Evolutionary conservation across 92 coral and sea anemone species (phyloP).

Genomic region (Palythoa grandis): DNA sequence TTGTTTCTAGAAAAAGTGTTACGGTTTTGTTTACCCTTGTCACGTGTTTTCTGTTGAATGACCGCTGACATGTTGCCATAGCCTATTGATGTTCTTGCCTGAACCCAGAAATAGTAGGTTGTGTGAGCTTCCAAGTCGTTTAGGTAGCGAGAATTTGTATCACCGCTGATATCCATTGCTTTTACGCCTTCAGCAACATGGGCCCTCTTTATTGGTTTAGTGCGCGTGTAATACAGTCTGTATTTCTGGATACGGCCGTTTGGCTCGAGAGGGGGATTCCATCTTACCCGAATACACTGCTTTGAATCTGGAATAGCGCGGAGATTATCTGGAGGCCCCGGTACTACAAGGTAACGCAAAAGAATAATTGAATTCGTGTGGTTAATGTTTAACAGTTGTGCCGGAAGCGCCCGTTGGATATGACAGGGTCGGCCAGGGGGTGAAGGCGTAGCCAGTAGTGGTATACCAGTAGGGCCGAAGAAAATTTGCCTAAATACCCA

Average conservation of each 20-base stretch:
- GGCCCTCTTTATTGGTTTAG: constrained; percentile 46
- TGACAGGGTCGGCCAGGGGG: too few species aligned
- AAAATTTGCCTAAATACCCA: too few species aligned
- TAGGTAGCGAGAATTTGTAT: constrained; percentile 63
- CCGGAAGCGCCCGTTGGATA: too few species aligned
- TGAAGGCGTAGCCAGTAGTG: too few species aligned
- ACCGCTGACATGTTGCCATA: constrained; percentile 76
- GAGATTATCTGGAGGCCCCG: constrained; percentile 87
- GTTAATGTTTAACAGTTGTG: too few species aligned
- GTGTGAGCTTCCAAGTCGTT: constrained; percentile 66
- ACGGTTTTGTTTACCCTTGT: constrained; percentile 59
- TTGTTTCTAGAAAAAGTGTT: background rate
- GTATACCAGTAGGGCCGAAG: too few species aligned
- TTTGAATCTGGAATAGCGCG: constrained; percentile 86
- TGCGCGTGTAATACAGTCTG: constrained; percentile 68
- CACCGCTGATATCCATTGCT: constrained; percentile 46
- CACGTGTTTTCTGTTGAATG: constrained; percentile 64
- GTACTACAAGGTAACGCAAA: constrained; percentile 57
- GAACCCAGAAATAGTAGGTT: constrained; percentile 87
- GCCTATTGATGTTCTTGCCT: constrained; percentile 83
- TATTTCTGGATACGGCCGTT: constrained; percentile 87
- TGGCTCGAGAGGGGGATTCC: constrained; percentile 89
- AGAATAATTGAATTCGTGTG: too few species aligned
- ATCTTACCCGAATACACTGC: constrained; percentile 77
- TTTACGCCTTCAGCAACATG: constrained; percentile 41